phyloP scores from a whole-genome alignment of 2,113 vertebrate species.

The Silurus glanis region DNA sequence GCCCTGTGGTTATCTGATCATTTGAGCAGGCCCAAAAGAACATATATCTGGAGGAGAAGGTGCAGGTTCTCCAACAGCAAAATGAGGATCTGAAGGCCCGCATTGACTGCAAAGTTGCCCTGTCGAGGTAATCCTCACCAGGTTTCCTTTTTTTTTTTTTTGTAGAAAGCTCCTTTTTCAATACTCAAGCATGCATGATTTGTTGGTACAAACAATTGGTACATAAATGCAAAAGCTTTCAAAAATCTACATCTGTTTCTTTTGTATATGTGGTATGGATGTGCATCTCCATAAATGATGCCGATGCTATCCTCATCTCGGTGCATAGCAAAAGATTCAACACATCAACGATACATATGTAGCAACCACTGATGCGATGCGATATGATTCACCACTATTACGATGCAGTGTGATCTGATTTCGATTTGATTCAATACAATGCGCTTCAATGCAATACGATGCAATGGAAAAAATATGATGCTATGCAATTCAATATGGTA shows the following conservation, averaged over 20 bases:
- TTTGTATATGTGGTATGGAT: neutral
- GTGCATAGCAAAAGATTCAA: no score
- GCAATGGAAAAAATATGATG: no score
- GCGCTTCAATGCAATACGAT: no score
- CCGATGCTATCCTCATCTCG: no score
- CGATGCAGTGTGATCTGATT: no score
- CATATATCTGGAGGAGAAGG: constrained; percentile 87
- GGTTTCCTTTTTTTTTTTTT: neutral
- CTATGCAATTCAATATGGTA: no score
- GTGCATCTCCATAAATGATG: no score
- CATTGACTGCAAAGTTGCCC: constrained; percentile 83
- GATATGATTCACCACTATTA: no score
- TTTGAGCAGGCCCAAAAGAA: constrained; percentile 90
- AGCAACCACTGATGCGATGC: no score
- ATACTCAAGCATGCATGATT: neutral
- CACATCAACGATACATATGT: no score
- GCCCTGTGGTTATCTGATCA: constrained; percentile 50
- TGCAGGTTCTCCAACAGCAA: constrained; percentile 93
- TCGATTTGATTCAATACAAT: no score
- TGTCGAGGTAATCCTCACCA: constrained; percentile 79
- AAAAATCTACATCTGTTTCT: neutral
- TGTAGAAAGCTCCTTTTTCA: neutral
- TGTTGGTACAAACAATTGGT: no score
- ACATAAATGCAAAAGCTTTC: neutral
- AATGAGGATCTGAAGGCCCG: constrained; percentile 91